Base-by-base conservation (phyloP, 2,113 vertebrate species). In the Thalassarche chlororhynchos region DNA sequence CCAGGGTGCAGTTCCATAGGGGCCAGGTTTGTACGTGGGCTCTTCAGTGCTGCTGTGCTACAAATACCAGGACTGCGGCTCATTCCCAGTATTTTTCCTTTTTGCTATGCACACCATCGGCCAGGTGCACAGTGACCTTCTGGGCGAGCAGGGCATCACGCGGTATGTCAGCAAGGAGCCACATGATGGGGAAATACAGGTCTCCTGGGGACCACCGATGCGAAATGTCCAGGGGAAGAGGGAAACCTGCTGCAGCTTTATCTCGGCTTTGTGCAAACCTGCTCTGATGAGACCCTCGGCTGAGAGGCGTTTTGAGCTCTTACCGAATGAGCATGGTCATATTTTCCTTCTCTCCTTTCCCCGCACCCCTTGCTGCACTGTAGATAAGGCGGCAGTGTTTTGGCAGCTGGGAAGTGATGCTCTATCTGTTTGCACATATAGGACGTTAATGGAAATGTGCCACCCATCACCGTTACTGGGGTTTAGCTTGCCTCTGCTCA, bases 361-460 rank as follows among this genome's bases (percentile, higher is more conserved):
- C 84, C 2, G 10, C n/a, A 3, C n/a, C 79, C 76, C 42, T 93
- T 46, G 76, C 83, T 72, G 86, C 3, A 0, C 75, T 26, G 68
- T 20, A 96, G 96, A 96, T 96, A 97, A 97, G 89, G 84, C 74
- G 3, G 49, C 71, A 18, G 82, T 93, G 87, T 95, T 97, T 95
- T 94, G 94, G 95, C 95, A 96, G 94, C 91, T 94, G 95, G 94
- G 84, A 91, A 64, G 84, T n/a, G 88, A 74, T 5, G 12, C 46
- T 83, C 71, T 87, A 38, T 93, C 92, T 96, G 84, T 95, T 87
- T 96, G 84, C 87, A 90, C 87, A 64, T 44, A 46, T 14, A 55
- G 89, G 75, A 47, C 5, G 13, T 47, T 68, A 15, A 90, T 78
- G 89, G 89, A 94, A 96, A 91, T 0, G 29, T 74, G 94, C 87